Base-by-base conservation (phyloP, 2,888 invertebrate genomes). In the Agriopis leucophaearia region DNA sequence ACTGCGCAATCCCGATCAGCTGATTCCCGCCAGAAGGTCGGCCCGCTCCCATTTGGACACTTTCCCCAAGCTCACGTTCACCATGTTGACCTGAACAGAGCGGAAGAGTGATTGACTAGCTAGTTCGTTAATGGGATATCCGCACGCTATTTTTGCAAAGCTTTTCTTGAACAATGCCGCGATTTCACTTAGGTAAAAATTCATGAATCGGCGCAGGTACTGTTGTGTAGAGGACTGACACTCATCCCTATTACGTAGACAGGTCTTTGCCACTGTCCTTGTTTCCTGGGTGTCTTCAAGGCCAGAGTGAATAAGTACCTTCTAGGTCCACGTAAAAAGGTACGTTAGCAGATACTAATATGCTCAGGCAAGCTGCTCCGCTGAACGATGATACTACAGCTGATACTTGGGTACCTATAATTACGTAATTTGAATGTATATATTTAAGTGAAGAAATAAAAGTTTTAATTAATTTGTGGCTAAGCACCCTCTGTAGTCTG, bases 1-100 rank as follows among this genome's bases (percentile, higher is more conserved):
- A 94, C 85, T 94, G 93, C 93, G 93, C 94, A 92, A 92, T 83
- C 90, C 87, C 85, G 83, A 93, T 88, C 93, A 93, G 93, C 93
- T 94, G 93, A 91, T 93, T 93, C 92, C 92, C 92, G 91, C 90
- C 92, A 90, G 89, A 88, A 88, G 90, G 87, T 89, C 87, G 86
- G 80, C 81, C 77, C 73, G 76, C 81, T 83, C 81, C 79, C 79
- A 80, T 80, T 80, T 78, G 77, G 74, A 76, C 79, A 87, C 85
- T 85, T 88, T 86, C 85, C 79, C 84, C 84, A 75, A 64, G 73
- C 69, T 66, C 74, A 69, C 66, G 52, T 36, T 15, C 56, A 38
- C 58, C 58, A 65, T 40, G 60, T 54, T 64, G 70, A 70, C 72
- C 70, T 64, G 60, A 68, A 68, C 66, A 47, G 71, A 72, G 60